phyloP scores from a whole-genome alignment of 2,797 vertebrate genomes.

The Momotus momota region DNA sequence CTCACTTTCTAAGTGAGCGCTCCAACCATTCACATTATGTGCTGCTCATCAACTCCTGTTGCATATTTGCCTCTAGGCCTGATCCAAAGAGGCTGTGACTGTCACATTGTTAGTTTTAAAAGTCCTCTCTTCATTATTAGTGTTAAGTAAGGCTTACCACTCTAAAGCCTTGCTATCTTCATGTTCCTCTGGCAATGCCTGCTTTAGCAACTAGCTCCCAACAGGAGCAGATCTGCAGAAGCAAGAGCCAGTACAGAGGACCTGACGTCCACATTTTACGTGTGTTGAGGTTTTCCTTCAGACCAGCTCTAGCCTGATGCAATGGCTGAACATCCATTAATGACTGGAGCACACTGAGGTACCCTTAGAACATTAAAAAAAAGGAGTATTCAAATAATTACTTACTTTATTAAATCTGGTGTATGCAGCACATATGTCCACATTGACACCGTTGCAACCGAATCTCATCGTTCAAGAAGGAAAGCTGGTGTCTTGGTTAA shows the following conservation, averaged over 20 bases:
- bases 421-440: fast-evolving
- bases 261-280: neutral
- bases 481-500: neutral
- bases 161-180: neutral
- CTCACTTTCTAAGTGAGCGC: neutral
- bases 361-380: neutral
- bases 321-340: fast-evolving
- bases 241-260: neutral
- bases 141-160: neutral
- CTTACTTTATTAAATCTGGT: neutral
- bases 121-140: neutral
- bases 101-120: neutral
- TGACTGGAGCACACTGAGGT: neutral
- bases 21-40: neutral
- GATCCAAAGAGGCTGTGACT: neutral
- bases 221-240: neutral
- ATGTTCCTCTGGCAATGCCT: neutral
- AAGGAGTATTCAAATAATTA: neutral
- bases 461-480: neutral
- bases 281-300: neutral
- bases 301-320: neutral
- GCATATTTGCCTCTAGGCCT: neutral
- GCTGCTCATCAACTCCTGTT: neutral
- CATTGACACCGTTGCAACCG: fast-evolving
- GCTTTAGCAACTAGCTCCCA: neutral